phyloP scores from a whole-genome alignment of 2,113 vertebrate species.

The Zonotrichia leucophrys region DNA sequence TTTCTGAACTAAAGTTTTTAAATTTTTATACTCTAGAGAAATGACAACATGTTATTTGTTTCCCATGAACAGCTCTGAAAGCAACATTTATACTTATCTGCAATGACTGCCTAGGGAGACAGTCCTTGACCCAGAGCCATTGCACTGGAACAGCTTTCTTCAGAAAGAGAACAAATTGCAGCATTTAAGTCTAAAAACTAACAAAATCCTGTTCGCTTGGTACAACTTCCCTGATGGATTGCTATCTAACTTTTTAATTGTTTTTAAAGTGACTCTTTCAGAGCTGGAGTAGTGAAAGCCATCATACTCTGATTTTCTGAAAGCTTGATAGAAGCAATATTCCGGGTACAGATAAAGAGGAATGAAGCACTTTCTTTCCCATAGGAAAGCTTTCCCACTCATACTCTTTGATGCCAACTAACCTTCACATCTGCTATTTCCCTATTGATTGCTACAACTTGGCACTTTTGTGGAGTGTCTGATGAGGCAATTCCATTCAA shows the following conservation, averaged over 20 bases:
- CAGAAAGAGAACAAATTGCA: slow-evolving; percentile 32
- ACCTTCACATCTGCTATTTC: slow-evolving; percentile 76
- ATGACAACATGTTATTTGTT: background rate
- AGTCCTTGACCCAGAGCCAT: slow-evolving; percentile 10
- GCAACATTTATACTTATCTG: background rate
- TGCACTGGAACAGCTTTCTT: slow-evolving; percentile 26
- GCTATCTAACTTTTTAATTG: slow-evolving; percentile 60
- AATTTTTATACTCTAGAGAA: background rate
- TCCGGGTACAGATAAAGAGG: slow-evolving; percentile 62
- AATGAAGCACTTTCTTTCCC: slow-evolving; percentile 73
- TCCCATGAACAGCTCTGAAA: slow-evolving; percentile 29
- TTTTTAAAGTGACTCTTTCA: slow-evolving; percentile 62
- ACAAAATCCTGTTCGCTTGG: slow-evolving; percentile 48
- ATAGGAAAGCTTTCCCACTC: slow-evolving; percentile 71
- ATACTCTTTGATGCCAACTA: slow-evolving; percentile 70
- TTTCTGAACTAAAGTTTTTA: background rate
- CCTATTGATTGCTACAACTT: slow-evolving; percentile 68
- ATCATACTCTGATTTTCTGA: slow-evolving; percentile 70
- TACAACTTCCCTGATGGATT: slow-evolving; percentile 16
- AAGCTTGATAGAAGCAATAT: slow-evolving; percentile 66
- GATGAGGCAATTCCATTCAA: slow-evolving; percentile 69
- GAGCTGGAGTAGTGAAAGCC: slow-evolving; percentile 55
- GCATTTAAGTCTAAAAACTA: slow-evolving; percentile 42
- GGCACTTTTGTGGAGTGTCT: slow-evolving; percentile 63
- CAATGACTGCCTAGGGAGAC: slow-evolving; percentile 23